These are phyloP conservation scores for Diaperis boleti DNA, from an alignment of 2,888 invertebrate species.

Conservation along the genomic window DNA sequence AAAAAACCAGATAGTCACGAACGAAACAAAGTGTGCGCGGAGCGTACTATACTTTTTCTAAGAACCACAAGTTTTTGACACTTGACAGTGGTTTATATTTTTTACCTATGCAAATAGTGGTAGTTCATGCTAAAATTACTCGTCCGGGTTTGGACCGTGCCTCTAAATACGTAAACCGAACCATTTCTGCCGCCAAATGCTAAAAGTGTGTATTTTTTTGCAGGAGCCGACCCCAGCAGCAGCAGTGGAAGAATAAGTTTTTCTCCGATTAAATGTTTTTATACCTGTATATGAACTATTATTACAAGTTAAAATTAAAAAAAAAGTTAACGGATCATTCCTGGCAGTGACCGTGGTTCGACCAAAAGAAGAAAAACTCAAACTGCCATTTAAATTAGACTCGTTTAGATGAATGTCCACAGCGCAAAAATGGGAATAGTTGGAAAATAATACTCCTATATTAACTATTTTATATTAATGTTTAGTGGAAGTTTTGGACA, in stretches of 20 bases:
- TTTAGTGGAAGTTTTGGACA: conserved; percentile 63
- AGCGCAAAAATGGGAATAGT: conserved; percentile 50
- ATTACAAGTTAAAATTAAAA: conserved; percentile 57
- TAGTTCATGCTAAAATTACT: neutral
- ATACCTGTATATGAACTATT: conserved; percentile 56
- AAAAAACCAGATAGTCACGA: too few species aligned
- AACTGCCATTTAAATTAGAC: conserved; percentile 62
- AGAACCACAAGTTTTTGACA: too few species aligned
- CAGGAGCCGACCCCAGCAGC: conserved; percentile 48
- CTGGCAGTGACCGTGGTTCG: conserved; percentile 62
- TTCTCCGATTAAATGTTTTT: conserved; percentile 47
- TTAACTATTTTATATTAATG: conserved; percentile 63
- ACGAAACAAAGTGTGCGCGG: too few species aligned
- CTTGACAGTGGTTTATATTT: too few species aligned
- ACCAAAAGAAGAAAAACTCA: conserved; percentile 60
- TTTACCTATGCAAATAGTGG: too few species aligned
- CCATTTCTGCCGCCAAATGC: too few species aligned
- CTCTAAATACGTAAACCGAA: too few species aligned
- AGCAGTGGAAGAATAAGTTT: conserved; percentile 60
- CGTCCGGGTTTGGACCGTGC: too few species aligned
- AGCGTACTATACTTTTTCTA: too few species aligned
- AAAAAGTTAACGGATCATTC: conserved; percentile 61
- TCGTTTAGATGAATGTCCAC: conserved; percentile 53
- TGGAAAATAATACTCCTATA: conserved; percentile 59
- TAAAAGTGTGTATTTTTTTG: conserved; percentile 1